Percentiles rank a stretch among this genome's conserved stretches.
Conservation (phyloP, 2,888 invertebrate genomes). For the Emmelina monodactyla region DNA sequence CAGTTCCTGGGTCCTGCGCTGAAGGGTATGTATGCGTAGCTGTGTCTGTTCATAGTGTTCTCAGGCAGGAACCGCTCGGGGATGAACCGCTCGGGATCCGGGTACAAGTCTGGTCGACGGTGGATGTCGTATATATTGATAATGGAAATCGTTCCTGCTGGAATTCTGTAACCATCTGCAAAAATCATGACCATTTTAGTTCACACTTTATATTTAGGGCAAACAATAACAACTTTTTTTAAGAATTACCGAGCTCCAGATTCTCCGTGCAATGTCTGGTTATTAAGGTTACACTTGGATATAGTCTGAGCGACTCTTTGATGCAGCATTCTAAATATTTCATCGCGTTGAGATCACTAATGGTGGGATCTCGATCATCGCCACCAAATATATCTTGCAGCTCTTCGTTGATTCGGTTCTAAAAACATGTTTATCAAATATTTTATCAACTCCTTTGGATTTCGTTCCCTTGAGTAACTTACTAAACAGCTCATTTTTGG, state of each 20-base stretch:
- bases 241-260: conserved; percentile 59
- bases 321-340: conserved; percentile 73
- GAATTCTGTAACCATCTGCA: conserved; percentile 49
- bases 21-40: conserved; percentile 71
- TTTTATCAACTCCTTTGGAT: neutral
- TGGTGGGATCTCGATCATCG: conserved; percentile 65
- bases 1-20: conserved; percentile 75
- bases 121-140: conserved; percentile 69
- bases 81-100: conserved; percentile 72
- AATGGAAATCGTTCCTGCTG: conserved; percentile 44
- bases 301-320: conserved; percentile 70
- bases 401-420: conserved; percentile 3
- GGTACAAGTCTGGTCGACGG: conserved; percentile 67
- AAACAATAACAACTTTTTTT: too few species aligned
- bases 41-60: conserved; percentile 55
- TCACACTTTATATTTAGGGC: too few species aligned
- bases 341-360: conserved; percentile 63
- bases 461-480: too few species aligned
- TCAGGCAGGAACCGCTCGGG: conserved; percentile 75
- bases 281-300: conserved; percentile 71
- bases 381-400: conserved; percentile 47
- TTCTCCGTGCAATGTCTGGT: conserved; percentile 65
- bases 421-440: too few species aligned
- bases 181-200: neutral
- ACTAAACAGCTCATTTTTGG: too few species aligned